A percentile compares a stretch with the other conserved stretches of the same genome.
Conservation (phyloP, 2,113 vertebrate genomes). For the Poeciliopsis retropinna region DNA sequence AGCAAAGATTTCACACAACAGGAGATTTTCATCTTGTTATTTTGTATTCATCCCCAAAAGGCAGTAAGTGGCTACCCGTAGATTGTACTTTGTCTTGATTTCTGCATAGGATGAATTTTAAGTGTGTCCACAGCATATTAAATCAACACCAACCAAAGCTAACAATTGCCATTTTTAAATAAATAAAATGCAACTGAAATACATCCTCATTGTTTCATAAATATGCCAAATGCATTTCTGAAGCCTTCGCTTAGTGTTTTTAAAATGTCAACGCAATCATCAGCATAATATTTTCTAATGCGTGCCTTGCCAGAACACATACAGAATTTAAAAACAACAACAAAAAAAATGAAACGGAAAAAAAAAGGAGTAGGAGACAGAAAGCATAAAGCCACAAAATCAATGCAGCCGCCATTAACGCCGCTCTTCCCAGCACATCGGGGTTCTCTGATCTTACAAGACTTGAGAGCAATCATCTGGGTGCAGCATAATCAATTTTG, state of each 20-base stretch:
- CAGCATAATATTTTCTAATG: not conserved
- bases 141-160: not conserved
- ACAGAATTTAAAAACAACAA: not conserved
- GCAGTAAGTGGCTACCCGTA: not conserved
- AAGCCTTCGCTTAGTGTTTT: not conserved
- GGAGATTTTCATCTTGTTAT: not conserved
- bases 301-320: not conserved
- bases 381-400: not conserved
- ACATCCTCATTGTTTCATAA: not conserved
- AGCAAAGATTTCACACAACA: not conserved
- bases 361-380: not conserved
- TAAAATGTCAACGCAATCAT: not conserved
- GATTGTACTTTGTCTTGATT: not conserved
- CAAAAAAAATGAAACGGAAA: too few species aligned
- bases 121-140: not conserved
- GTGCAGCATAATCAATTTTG: constrained; percentile 20
- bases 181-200: not conserved
- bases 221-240: not conserved
- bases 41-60: not conserved
- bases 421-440: constrained; percentile 3
- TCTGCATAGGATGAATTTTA: too few species aligned
- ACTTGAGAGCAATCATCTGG: constrained; percentile 16
- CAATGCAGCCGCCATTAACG: constrained; percentile 8
- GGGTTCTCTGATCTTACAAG: constrained; percentile 1
- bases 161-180: not conserved